These are phyloP conservation scores for Dryadula phaetusa DNA, from an alignment of 2,888 invertebrate species.

Conservation along the genomic window DNA sequence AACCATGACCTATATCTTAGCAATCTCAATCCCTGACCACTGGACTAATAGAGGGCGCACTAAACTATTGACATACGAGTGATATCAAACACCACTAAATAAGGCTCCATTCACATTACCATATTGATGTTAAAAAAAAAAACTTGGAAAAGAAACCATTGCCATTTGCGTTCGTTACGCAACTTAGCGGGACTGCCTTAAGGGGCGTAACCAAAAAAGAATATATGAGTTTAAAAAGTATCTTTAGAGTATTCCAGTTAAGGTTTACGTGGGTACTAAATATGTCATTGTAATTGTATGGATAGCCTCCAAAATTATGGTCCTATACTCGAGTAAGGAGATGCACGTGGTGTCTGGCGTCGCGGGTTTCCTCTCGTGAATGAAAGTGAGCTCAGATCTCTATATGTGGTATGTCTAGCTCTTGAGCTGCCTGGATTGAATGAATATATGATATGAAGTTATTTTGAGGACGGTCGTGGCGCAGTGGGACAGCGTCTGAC, in stretches of 20 bases:
- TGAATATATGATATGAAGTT: not conserved
- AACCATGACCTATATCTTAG: not conserved
- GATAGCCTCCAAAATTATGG: conserved; percentile 79
- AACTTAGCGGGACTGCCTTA: conserved; percentile 58
- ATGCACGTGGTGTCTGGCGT: conserved; percentile 71
- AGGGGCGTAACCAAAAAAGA: conserved; percentile 66
- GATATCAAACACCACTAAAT: conserved; percentile 16
- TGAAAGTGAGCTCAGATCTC: conserved; percentile 44
- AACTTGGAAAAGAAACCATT: conserved; percentile 52
- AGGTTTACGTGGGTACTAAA: conserved; percentile 71
- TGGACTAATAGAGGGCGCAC: not conserved
- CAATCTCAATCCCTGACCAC: not conserved
- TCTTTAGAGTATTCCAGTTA: conserved; percentile 66
- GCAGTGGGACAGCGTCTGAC: too few species aligned
- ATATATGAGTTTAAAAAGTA: conserved; percentile 65
- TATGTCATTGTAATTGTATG: conserved; percentile 68
- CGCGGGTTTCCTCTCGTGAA: conserved; percentile 58
- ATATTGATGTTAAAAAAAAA: conserved; percentile 48
- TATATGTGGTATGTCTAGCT: conserved; percentile 3
- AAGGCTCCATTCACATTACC: conserved; percentile 47
- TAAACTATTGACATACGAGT: conserved; percentile 9
- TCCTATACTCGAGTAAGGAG: conserved; percentile 62
- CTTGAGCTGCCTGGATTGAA: not conserved
- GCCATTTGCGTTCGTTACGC: conserved; percentile 59
- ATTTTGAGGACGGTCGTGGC: too few species aligned